Base-by-base conservation (phyloP, 2,888 invertebrate species). In the Dryocosmus kuriphilus region DNA sequence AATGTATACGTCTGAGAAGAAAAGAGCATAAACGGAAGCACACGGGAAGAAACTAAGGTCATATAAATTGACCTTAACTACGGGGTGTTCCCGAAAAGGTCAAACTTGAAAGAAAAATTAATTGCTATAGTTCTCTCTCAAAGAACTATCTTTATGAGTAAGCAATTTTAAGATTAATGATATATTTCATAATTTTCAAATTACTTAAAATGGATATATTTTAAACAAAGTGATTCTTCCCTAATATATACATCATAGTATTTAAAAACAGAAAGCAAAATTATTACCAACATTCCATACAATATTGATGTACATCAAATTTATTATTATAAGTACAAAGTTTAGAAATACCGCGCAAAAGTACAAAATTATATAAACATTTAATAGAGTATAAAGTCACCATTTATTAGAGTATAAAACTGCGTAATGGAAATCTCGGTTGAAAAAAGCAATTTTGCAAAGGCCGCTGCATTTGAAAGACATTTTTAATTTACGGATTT, bases 311-410 rank as follows among this genome's bases (percentile, higher is more conserved):
- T 61, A 32, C 16, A 22, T 22, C 9, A 32, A 1, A 38, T 74
- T 74, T 74, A 74, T 74, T 74, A 4, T 38, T 57, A 14, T 74
- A 57, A 60, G 74, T 74, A 61, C 60, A 60, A 61, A 74, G 19
- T 24, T 60, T 60, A 74, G 19, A 24, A 57, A 74, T 51, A 22
- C 16, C 16, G 60, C 60, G 22, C 74, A 55, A 55, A 38, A 22
- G 22, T 55, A 74, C 35, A 35, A 57, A 55, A 51, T 67, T 74
- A 11, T 76, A 77, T 35, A 60, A 65, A 63, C 78, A 74, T 51
- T 51, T 55, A 24, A 35, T 55, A n/a, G 7, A 24, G 11, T 24
- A 24, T 41, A 67, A 67, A 41, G 5, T 14, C 30, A 71, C 41
- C 51, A 30, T 27, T 65, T 9, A 35, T 65, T n/a, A 24, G 46